Base-by-base conservation (phyloP, 2,888 invertebrate genomes). In the Phyllotreta striolata region DNA sequence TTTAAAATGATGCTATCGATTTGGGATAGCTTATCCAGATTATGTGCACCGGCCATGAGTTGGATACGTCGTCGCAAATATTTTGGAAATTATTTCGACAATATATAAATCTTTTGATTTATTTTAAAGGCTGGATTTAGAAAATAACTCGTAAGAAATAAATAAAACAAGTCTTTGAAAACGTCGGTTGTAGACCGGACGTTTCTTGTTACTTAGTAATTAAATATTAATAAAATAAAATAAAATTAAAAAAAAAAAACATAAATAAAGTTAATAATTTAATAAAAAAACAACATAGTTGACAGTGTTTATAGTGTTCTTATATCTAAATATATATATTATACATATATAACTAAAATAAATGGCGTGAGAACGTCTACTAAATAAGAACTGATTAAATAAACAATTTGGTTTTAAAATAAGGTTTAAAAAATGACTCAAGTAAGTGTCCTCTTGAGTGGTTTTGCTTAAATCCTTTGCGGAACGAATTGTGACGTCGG, bases 151-250 rank as follows among this genome's bases (percentile, higher is more conserved):
- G 40, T 56, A 56, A 61, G 39, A 58, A 40, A 62, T 52, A 24
- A 54, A 51, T 51, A 58, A 52, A 51, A 58, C 13, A 56, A 39
- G 57, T 58, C 24, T 64, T 10, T 58, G 55, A 34, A 58, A 61
- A 62, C 7, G 41, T 55, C 49, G 58, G 55, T 58, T 38, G 9
- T 65, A 65, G 65, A 55, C 39, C 55, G 47, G 34, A n/a, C 38
- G 62, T 62, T 62, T 47, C 46, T 65, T 65, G 65, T 65, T 65
- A 65, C 61, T 65, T 65, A 65, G 62, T 65, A 57, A 58, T 58
- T 62, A 65, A 65, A 65, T 65, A 65, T 65, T 65, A 55, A 62
- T 65, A 58, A 62, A 65, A 54, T 62, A 47, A 65, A 65, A 65
- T 65, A 65, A 62, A 62, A 55, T 65, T 65, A 57, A 62, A 65